These are phyloP conservation scores for Presbytis comata DNA, from an alignment of 2,797 vertebrate genomes.

Conservation along the genomic window DNA sequence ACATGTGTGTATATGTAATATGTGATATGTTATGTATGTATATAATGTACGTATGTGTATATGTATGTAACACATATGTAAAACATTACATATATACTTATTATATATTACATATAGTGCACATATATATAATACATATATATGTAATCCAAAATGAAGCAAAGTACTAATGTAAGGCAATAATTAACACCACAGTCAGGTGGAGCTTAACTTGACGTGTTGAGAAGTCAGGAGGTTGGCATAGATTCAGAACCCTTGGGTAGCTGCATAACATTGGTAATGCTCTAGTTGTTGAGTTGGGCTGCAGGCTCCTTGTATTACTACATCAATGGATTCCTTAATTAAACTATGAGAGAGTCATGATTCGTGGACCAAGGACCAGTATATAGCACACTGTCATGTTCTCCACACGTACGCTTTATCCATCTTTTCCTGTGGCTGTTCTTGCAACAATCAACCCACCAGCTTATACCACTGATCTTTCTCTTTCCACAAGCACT, in stretches of 20 bases:
- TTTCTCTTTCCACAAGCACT: fast-evolving
- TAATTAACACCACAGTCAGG: not conserved
- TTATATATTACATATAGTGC: not conserved
- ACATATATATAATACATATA: no score
- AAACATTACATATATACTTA: not conserved
- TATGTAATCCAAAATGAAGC: not conserved
- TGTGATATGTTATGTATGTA: not conserved
- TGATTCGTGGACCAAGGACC: not conserved
- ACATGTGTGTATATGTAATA: not conserved
- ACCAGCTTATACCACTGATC: fast-evolving
- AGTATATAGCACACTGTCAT: fast-evolving
- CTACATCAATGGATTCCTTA: not conserved
- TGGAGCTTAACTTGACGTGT: fast-evolving
- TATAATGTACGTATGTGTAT: not conserved
- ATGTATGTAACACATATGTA: not conserved
- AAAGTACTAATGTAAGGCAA: not conserved
- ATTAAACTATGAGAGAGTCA: not conserved
- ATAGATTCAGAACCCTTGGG: fast-evolving
- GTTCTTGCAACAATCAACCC: no score
- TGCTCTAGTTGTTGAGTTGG: no score
- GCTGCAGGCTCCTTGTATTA: not conserved
- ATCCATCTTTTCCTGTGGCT: not conserved
- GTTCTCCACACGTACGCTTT: no score
- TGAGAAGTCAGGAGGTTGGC: no score
- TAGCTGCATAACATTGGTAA: no score